phyloP scores from a whole-genome alignment of 2,888 invertebrate genomes.

The Chromoteleia sp. region DNA sequence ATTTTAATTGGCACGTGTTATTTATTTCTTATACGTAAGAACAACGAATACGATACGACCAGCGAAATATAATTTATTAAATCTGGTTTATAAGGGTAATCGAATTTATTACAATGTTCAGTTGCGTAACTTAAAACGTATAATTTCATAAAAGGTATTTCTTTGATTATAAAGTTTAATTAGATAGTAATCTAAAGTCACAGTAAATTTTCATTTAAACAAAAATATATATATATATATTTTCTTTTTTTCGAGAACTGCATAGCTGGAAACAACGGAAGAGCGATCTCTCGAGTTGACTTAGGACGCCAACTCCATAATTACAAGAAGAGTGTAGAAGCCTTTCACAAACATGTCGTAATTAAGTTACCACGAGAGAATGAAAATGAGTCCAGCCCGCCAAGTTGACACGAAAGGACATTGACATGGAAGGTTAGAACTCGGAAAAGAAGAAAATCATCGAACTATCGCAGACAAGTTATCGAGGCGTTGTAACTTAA shows the following conservation, averaged over 20 bases:
- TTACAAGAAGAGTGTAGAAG: slow-evolving; percentile 73
- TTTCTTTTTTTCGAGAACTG: slow-evolving; percentile 17
- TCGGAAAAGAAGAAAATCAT: background rate
- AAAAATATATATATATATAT: too few relatives aligned
- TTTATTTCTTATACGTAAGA: slow-evolving; percentile 15
- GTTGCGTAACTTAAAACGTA: too few relatives aligned
- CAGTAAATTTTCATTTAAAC: background rate
- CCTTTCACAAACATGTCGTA: slow-evolving; percentile 73
- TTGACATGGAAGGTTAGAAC: slow-evolving; percentile 4
- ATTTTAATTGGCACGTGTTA: slow-evolving; percentile 36
- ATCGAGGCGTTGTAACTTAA: too few relatives aligned
- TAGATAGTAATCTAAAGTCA: slow-evolving; percentile 9
- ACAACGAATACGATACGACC: background rate
- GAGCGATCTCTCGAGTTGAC: slow-evolving; percentile 71
- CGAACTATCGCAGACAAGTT: background rate
- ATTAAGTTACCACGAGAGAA: slow-evolving; percentile 56
- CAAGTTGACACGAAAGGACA: slow-evolving; percentile 17
- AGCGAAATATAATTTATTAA: too few relatives aligned
- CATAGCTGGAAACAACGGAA: slow-evolving; percentile 20
- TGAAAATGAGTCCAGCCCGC: slow-evolving; percentile 26
- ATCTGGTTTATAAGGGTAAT: too few relatives aligned
- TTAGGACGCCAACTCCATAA: slow-evolving; percentile 76
- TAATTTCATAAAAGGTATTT: background rate
- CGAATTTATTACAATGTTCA: too few relatives aligned
- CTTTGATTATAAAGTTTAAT: slow-evolving; percentile 26